Conservation (phyloP, 2,113 vertebrate species). For the Rhinoderma darwinii region DNA sequence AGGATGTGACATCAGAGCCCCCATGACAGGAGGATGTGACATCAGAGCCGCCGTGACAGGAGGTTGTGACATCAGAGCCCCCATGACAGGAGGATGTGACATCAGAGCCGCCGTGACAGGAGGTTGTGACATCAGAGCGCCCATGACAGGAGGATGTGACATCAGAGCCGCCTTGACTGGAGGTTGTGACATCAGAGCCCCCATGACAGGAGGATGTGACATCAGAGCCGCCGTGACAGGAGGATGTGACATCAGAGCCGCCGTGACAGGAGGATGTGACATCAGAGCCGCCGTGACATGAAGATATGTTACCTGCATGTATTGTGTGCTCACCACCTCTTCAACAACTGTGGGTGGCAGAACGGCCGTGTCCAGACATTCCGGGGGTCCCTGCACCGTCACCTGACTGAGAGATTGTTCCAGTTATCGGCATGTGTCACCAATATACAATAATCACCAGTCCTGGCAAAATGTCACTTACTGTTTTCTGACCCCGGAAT, state of each 20-base stretch:
- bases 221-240: neutral
- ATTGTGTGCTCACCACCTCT: neutral
- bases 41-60: no score
- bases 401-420: slow-evolving; percentile 26
- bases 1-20: neutral
- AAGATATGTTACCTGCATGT: slow-evolving; percentile 16
- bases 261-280: neutral
- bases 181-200: neutral
- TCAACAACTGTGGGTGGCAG: neutral
- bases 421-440: neutral
- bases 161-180: no score
- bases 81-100: no score
- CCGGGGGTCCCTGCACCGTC: slow-evolving; percentile 21
- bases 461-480: neutral
- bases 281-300: no score
- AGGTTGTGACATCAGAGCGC: no score
- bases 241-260: neutral
- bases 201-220: neutral
- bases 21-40: no score
- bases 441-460: neutral
- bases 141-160: no score
- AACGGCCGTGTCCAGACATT: neutral
- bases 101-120: no score
- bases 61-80: no score
- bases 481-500: no score